Percentiles rank a stretch among this genome's conserved stretches.
Evolutionary conservation across 2,113 vertebrate species (phyloP).

Genomic region (Cricetomys ansorgei): DNA sequence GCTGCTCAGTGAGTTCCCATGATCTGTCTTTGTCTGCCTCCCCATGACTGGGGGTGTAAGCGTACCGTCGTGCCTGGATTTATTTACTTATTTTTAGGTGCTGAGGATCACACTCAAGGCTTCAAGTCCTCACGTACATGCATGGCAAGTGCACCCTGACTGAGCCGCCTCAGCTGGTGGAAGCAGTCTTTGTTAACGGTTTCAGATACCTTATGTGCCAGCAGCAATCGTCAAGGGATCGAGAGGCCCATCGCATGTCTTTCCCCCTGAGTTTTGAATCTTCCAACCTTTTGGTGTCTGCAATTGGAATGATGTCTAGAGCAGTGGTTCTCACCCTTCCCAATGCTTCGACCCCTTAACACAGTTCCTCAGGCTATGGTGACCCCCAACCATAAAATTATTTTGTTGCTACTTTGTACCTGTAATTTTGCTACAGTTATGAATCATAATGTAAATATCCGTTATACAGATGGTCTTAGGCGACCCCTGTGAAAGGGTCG

Average conservation of each 20-base stretch:
- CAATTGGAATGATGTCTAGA: slow-evolving; percentile 66
- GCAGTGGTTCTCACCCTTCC: no score
- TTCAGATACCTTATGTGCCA: slow-evolving; percentile 25
- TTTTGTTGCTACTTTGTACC: no score
- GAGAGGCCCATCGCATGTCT: background rate
- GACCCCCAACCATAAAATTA: no score
- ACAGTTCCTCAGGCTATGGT: no score
- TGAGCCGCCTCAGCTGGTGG: background rate
- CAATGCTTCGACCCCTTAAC: no score
- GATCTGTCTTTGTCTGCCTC: background rate
- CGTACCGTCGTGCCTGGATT: background rate
- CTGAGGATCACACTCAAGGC: background rate
- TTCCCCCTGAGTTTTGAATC: slow-evolving; percentile 24
- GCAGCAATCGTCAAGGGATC: background rate
- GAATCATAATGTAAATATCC: no score
- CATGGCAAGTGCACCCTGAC: background rate
- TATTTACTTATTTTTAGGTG: background rate
- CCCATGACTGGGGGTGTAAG: background rate
- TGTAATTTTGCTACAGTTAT: no score
- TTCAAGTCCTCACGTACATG: background rate
- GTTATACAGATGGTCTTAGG: no score
- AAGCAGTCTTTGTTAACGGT: slow-evolving; percentile 2
- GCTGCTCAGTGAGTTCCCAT: background rate
- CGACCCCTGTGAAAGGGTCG: no score
- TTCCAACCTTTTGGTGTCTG: background rate